Percentiles rank a stretch among this genome's conserved stretches.
These are phyloP conservation scores for Phalera bucephala DNA, from an alignment of 2,888 invertebrate species.

Conservation along the genomic window DNA sequence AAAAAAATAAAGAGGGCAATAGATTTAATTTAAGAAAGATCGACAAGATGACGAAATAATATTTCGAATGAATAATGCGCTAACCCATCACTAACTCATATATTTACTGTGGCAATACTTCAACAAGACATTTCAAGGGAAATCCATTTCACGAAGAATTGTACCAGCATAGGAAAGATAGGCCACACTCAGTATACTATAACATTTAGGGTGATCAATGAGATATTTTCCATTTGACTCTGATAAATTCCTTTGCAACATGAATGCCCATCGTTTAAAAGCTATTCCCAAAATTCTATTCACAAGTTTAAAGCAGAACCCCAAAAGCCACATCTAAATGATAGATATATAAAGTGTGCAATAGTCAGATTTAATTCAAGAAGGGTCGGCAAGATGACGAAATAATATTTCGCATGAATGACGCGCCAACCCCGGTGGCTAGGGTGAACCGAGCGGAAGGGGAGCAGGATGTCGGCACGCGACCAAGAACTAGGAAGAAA, in stretches of 20 bases:
- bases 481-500: slow-evolving; percentile 30
- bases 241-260: too few species aligned
- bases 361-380: slow-evolving; percentile 52
- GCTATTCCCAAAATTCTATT: not conserved
- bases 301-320: slow-evolving; percentile 9
- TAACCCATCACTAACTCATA: too few species aligned
- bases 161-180: too few species aligned
- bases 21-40: slow-evolving; percentile 54
- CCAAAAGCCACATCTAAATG: slow-evolving; percentile 39
- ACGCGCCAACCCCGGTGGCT: slow-evolving; percentile 49
- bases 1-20: slow-evolving; percentile 63
- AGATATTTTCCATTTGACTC: too few species aligned
- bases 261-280: too few species aligned
- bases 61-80: slow-evolving; percentile 54
- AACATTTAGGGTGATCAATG: too few species aligned
- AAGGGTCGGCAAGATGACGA: slow-evolving; percentile 54
- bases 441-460: slow-evolving; percentile 54
- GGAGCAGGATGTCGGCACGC: slow-evolving; percentile 36
- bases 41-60: slow-evolving; percentile 57
- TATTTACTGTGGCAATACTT: too few species aligned
- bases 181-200: too few species aligned
- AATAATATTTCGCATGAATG: slow-evolving; percentile 60
- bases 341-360: slow-evolving; percentile 62
- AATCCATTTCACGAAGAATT: too few species aligned
- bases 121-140: too few species aligned